phyloP scores from a whole-genome alignment of 2,113 vertebrate species.

The Psittacula cyanocephala region DNA sequence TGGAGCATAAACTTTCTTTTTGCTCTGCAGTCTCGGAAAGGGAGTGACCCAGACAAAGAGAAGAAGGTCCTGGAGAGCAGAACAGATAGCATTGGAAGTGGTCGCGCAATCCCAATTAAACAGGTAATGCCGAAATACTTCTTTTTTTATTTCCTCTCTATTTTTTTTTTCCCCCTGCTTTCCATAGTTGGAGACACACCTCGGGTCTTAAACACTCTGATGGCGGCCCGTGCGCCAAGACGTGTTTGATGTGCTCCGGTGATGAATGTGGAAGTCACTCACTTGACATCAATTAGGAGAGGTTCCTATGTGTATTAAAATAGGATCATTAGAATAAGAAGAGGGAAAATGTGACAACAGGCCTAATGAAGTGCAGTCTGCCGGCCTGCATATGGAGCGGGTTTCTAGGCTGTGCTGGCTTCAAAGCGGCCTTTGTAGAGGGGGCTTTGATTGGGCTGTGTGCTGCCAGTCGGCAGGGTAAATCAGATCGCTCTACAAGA shows the following conservation, averaged over 20 bases:
- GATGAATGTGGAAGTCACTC: constrained; percentile 91
- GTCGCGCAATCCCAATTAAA: constrained; percentile 98
- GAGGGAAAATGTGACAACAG: constrained; percentile 80
- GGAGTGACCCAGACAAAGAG: constrained; percentile 96
- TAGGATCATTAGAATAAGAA: constrained; percentile 95
- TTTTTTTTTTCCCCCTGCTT: neutral
- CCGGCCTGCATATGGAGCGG: constrained; percentile 80
- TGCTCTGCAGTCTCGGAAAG: constrained; percentile 92
- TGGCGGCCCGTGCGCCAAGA: neutral
- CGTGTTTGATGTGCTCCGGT: constrained; percentile 81
- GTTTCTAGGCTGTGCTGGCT: constrained; percentile 72
- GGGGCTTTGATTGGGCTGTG: constrained; percentile 81
- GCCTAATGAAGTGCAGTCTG: constrained; percentile 86
- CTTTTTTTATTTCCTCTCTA: neutral
- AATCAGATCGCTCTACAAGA: constrained; percentile 72
- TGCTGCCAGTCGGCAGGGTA: constrained; percentile 72
- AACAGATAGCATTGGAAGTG: constrained; percentile 97
- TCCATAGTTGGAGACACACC: constrained; percentile 67
- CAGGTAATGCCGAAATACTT: constrained; percentile 81
- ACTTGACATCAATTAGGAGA: constrained; percentile 98
- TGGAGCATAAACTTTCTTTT: constrained; percentile 72
- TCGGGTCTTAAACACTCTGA: constrained; percentile 15
- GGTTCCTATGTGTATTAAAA: constrained; percentile 89
- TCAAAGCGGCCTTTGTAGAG: constrained; percentile 83
- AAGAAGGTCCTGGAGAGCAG: constrained; percentile 95